Evolutionary conservation across 2,113 vertebrate species (phyloP), one percentile per base, ranked within the genome.

Genomic region (Numenius arquata): DNA sequence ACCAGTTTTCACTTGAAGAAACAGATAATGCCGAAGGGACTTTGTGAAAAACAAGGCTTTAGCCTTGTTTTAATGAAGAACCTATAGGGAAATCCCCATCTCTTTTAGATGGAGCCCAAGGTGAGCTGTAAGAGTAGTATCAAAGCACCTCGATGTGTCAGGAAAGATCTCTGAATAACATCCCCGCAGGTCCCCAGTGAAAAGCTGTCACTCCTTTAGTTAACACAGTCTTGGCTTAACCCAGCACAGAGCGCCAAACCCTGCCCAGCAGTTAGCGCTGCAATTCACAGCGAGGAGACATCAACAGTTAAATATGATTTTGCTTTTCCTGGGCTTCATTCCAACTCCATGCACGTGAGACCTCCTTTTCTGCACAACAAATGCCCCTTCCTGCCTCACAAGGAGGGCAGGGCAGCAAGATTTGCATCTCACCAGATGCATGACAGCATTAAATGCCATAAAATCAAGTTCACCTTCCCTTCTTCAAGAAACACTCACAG

Each of bases 211-310:
- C 16, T 72, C 56, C 27, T 91, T 72, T 65, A 82, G 34, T 52
- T 77, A 67, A 59, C 27, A 50, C 1, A 47, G 56, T 55, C 38
- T 41, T 50, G 36, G 52, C 52, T 67, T 27, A 74, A 50, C 41
- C 50, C 21, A 4, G 63, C 76, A n/a, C 0, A 0, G 18, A 56
- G 34, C 1, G 2, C 36, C 0, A 0, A 56, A 17, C 15, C 30
- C 40, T 27, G 11, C 21, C 16, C 3, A 4, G 55, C 47, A 74
- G 47, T 45, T 70, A 50, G 25, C 2, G 4, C 65, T 67, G 52
- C 52, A 36, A 36, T 29, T 84, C 52, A 55, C 38, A 27, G 32
- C 0, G 2, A 92, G 16, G 27, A 81, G 48, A 61, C 2, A 4
- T 14, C n/a, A 71, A 41, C 3, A 23, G 16, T n/a, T 50, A 38